Base-by-base conservation (phyloP, 2,888 invertebrate genomes). In the Orthonevra nobilis region DNA sequence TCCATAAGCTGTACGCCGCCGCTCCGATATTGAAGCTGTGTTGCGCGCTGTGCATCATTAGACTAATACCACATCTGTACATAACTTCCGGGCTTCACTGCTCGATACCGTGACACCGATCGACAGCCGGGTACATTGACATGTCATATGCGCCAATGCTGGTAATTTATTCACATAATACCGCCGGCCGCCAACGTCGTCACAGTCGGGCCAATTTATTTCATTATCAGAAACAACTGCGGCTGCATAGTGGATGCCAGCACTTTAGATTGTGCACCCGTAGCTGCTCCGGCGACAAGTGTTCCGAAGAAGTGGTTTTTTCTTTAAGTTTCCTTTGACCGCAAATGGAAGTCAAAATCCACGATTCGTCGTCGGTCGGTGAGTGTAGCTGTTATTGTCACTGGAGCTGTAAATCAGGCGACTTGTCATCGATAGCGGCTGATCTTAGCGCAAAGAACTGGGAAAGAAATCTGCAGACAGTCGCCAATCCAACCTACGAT, bases 341-440 rank as follows among this genome's bases (percentile, higher is more conserved):
- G 28, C 46, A 61, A 63, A 56, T 75, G 69, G 75, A 75, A 75
- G 75, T 69, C 63, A 42, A 69, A 69, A 63, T 44, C 63, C 58
- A 70, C 38, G 58, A 70, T 77, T 58, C 70, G 36, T 69, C 44
- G 74, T 4, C 15, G 14, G 36, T 69, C 44, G 74, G 7, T 20
- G 14, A 3, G 9, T 30, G 28, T 38, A 52, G 54, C 68, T 46
- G 40, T 54, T 48, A 36, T 63, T 72, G 72, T 77, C 77, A 77
- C 52, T 64, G 52, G 50, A 64, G 64, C 72, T 72, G 64, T 77
- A 77, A 77, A 77, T 77, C 77, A 77, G 60, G 46, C 64, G 77
- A 72, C 77, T 72, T 77, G 77, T 77, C 77, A 77, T 77, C 70
- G 52, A 64, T 58, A 54, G 63, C 64, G 72, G 77, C 72, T 36